Conservation (phyloP, 2,113 vertebrate species). For the Hyperopisus bebe region DNA sequence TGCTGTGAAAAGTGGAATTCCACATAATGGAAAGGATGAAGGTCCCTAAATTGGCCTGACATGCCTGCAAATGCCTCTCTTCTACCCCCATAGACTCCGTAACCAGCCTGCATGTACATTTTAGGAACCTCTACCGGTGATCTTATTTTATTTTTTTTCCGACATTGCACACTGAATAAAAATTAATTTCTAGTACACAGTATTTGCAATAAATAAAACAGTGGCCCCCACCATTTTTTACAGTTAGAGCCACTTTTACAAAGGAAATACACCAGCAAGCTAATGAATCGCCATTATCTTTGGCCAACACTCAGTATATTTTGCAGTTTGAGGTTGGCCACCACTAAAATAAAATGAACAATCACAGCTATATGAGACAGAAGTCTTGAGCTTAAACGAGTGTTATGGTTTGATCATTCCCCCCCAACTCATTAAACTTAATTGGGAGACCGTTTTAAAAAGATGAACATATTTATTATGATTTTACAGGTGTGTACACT, state of each 20-base stretch:
- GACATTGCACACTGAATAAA: neutral
- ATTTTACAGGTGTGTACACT: neutral
- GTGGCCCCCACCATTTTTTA: too few species aligned
- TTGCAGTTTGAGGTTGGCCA: neutral
- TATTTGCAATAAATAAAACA: neutral
- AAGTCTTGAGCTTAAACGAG: neutral
- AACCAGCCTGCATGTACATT: neutral
- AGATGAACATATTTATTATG: neutral
- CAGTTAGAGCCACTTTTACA: neutral
- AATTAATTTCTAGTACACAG: neutral
- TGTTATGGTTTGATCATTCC: neutral
- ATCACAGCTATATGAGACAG: neutral
- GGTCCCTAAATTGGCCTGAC: slow-evolving; percentile 18
- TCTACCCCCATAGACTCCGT: neutral
- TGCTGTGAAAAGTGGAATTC: neutral
- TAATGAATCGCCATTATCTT: neutral
- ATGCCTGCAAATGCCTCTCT: neutral
- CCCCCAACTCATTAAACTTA: neutral
- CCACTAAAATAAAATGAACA: neutral
- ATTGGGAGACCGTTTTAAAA: neutral
- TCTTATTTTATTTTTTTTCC: neutral
- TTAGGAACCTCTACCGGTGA: neutral
- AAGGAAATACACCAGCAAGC: neutral
- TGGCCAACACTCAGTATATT: neutral
- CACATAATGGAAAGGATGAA: slow-evolving; percentile 10